These are phyloP conservation scores for Nomada goodeniana DNA, from an alignment of 2,888 invertebrate species.

Conservation along the genomic window DNA sequence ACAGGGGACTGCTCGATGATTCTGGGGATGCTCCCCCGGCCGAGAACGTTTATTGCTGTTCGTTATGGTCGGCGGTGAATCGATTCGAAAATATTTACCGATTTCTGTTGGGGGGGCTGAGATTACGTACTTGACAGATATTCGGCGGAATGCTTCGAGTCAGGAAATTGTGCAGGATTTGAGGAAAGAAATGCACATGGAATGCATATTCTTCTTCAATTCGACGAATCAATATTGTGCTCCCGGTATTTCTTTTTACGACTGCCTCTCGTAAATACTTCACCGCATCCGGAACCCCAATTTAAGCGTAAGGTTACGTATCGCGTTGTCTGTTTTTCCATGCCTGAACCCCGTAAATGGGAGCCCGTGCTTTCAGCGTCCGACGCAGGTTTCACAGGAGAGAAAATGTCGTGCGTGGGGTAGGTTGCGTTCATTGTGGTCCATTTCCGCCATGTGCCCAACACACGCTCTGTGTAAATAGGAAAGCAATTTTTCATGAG, in stretches of 20 bases:
- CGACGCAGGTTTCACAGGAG: neutral
- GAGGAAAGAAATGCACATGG: no score
- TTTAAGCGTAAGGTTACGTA: constrained; percentile 20
- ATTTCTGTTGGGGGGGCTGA: no score
- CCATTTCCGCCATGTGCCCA: constrained; percentile 65
- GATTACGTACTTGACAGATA: no score
- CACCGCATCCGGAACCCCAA: constrained; percentile 10
- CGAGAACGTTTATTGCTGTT: neutral
- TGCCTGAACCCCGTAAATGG: neutral
- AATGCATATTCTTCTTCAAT: neutral
- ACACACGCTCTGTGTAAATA: constrained; percentile 60
- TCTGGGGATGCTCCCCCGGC: neutral
- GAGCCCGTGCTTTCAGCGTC: neutral
- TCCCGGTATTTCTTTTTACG: neutral
- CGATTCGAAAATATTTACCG: neutral
- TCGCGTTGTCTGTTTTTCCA: constrained; percentile 21
- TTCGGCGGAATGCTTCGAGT: no score
- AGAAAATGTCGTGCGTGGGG: constrained; percentile 1
- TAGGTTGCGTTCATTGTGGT: constrained; percentile 43
- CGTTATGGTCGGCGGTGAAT: neutral
- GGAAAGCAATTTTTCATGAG: constrained; percentile 64
- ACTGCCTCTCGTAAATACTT: constrained; percentile 24
- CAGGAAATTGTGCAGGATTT: no score
- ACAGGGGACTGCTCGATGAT: neutral
- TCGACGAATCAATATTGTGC: neutral